Evolutionary conservation across 2,113 vertebrate species (phyloP), one percentile per base, ranked within the genome.

Genomic region (Dromiciops gliroides): DNA sequence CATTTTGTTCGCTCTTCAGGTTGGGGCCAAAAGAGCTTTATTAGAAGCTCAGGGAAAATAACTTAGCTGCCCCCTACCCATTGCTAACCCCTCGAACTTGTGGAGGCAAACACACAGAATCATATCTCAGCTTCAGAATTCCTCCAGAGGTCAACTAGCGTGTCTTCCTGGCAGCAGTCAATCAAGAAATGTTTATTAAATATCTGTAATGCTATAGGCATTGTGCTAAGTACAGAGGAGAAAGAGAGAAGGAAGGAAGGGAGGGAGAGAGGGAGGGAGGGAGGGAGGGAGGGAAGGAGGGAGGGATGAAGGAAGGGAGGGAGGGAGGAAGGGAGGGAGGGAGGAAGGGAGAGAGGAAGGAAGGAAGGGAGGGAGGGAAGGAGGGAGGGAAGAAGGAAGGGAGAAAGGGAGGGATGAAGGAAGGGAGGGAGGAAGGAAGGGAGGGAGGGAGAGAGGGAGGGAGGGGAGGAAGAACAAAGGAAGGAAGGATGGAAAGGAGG

Each of bases 1-100:
- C 92, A 95, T 93, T 93, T n/a, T 60, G 31, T 92, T 95, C 44
- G 8, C 52, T 96, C 92, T 75, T 51, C 26, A 91, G 49, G 26
- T 53, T 48, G 6, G 25, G 48, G 1, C 10, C 53, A 26, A 24
- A 51, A 26, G 25, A 3, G 8, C 26, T 23, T 94, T 16, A 1
- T 14, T 37, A 44, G 11, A 1, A 2, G 0, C 22, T 49, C 92
- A 11, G 14, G 12, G 11, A 90, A 91, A 12, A 25, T 26, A 90
- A 2, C 50, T 83, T 83, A 44, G 67, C n/a, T 83, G n/a, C 16
- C 25, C 31, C 24, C 8, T 26, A 50, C 4, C n/a, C 50, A 50
- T 1, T 51, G 1, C 11, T n/a, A 31, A 49, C n/a, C n/a, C 56
- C 90, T n/a, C 49, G 22, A 48, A 37, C 6, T 25, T 9, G 89